Conservation (phyloP, 1,140 invertebrate species). For the Bombyx mori region ASM3026992v2 NC_085121.1:12321001-12321500, state of each 20-base stretch:
- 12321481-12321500: constrained; percentile 34
- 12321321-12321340: constrained; percentile 37
- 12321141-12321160: constrained; percentile 43
- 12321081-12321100: constrained; percentile 13
- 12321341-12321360: constrained; percentile 52
- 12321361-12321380: constrained; percentile 51
- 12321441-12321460: constrained; percentile 73
- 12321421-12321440: constrained; percentile 73
- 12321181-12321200: constrained; percentile 61
- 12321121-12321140: constrained; percentile 41
- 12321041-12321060: not conserved
- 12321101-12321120: constrained; percentile 28
- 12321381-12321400: constrained; percentile 40
- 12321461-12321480: constrained; percentile 49
- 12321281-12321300: constrained; percentile 35
- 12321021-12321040: not conserved
- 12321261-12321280: constrained; percentile 53
- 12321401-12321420: constrained; percentile 68
- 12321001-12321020: not conserved
- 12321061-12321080: not conserved
- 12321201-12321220: constrained; percentile 68
- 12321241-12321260: constrained; percentile 57
- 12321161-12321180: constrained; percentile 55
- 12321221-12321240: constrained; percentile 68
- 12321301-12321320: constrained; percentile 35